Evolutionary conservation across 2,888 invertebrate genomes (phyloP), one percentile per base, ranked within the genome.

Genomic region (Nasonia oneida): DNA sequence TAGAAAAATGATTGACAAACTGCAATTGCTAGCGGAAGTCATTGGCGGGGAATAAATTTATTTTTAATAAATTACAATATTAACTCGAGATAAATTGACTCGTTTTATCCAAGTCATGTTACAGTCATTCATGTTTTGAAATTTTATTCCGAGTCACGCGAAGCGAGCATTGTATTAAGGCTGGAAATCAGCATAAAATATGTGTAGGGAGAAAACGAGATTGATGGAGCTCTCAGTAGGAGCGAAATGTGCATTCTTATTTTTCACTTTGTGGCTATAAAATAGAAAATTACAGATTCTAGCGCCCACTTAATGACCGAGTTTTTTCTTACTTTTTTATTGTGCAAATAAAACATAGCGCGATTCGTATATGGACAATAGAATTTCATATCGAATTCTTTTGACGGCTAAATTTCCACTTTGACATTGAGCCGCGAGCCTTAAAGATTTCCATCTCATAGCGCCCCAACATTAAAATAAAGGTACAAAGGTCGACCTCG

Each of bases 141-240:
- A 50, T 71, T 80, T 39, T 12, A 12, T 71, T 50, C 15, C 10
- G 5, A n/a, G 71, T 80, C 80, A 80, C 80, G 80, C 80, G 6
- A 71, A 57, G 42, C 42, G 23, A 23, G 61, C 15, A 82, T 75
- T 64, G 47, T 75, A 67, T 50, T 50, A 50, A 67, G 50, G 8
- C 14, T n/a, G 12, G 18, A 50, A 50, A 82, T 82, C 75, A 76
- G 50, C 67, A 64, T 74, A 57, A 64, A 74, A 64, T 42, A 50
- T 23, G 33, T 37, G 33, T 18, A 33, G 75, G 47, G 12, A 47
- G 15, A 64, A 75, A 10, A 75, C 50, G 15, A 82, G 75, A 82
- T 82, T 82, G 50, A 67, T 74, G n/a, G 61, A 42, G 57, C 33
- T 37, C n/a, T 57, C 57, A 76, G 29, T 29, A 29, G n/a, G 39